These are phyloP conservation scores for Boulengeromyrus knoepffleri DNA, from an alignment of 2,113 vertebrate genomes.

Conservation along the genomic window DNA sequence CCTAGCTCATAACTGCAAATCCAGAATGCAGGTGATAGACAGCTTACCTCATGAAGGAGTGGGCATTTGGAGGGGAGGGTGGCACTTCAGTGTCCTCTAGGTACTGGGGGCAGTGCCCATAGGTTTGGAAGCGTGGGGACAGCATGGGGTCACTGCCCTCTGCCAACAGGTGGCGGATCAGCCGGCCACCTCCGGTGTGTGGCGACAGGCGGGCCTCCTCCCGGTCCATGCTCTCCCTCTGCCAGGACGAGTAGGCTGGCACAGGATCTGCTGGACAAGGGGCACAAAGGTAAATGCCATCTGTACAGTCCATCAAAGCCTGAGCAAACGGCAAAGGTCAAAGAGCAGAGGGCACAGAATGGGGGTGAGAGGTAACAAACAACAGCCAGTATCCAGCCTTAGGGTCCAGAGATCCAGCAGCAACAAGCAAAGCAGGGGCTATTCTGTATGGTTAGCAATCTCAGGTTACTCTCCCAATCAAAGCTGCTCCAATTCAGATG, in stretches of 20 bases:
- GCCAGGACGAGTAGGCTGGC: conserved; percentile 74
- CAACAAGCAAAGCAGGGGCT: background rate
- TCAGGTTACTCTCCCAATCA: background rate
- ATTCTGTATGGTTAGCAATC: background rate
- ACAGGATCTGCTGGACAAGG: conserved; percentile 67
- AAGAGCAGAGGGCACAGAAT: background rate
- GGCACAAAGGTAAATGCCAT: conserved; percentile 14
- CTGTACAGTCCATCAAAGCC: background rate
- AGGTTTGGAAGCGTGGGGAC: conserved; percentile 92
- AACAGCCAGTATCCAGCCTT: background rate
- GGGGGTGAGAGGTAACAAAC: background rate
- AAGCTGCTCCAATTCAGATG: background rate
- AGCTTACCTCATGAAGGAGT: conserved; percentile 86
- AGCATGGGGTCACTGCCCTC: conserved; percentile 87
- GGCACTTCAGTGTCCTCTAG: conserved; percentile 94
- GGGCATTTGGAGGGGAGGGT: conserved; percentile 90
- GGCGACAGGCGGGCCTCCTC: conserved; percentile 84
- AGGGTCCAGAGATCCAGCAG: background rate
- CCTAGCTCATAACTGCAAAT: background rate
- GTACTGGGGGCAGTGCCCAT: conserved; percentile 84
- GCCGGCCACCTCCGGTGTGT: conserved; percentile 69
- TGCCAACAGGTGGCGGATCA: conserved; percentile 85
- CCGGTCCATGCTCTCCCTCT: conserved; percentile 70
- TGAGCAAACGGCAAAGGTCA: background rate
- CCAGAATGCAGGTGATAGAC: background rate